Evolutionary conservation across 1,140 invertebrate species (phyloP), one percentile per base, ranked within the genome.

Genomic region (Brachionus rubens): DNA sequence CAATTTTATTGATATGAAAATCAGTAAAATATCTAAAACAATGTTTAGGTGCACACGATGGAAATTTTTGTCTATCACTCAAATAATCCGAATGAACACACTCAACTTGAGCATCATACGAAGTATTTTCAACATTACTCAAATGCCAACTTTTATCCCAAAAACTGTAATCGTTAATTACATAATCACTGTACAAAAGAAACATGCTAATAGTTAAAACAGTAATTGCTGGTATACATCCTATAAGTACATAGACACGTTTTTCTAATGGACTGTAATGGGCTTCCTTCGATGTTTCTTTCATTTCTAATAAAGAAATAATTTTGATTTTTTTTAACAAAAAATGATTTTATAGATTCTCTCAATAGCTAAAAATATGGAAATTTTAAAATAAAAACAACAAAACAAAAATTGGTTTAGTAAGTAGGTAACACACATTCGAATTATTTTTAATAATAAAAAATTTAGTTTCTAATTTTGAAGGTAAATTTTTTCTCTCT

Each of bases 1-100:
- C 59, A 12, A 43, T 43, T 65, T 65, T 19, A 43, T 0, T 65
- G 7, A 65, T 43, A 9, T 43, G 19, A 65, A 65, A 65, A 65
- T 65, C 59, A 19, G 59, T 65, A 28, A 65, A 65, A 24, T 65
- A 65, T 65, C 59, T 65, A 41, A 65, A 43, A 24, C 59, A 65
- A 14, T 65, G 30, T 36, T 36, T 59, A 9, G 28, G 26, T 6
- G 30, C 30, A 36, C 54, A 59, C 2, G 54, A 59, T 33, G 54
- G 30, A 21, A 33, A 59, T 59, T 59, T 59, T 3, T n/a, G 19
- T n/a, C 54, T 33, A 28, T 36, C 30, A 28, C 9, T n/a, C 30
- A 28, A 40, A 33, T 59, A 59, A 36, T 59, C 54, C 1, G 54
- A 59, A 2, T 59, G 28, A 59, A 43, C 41, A 14, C 59, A 65